phyloP scores from a whole-genome alignment of 2,797 vertebrate genomes.

The Natrix natrix region DNA sequence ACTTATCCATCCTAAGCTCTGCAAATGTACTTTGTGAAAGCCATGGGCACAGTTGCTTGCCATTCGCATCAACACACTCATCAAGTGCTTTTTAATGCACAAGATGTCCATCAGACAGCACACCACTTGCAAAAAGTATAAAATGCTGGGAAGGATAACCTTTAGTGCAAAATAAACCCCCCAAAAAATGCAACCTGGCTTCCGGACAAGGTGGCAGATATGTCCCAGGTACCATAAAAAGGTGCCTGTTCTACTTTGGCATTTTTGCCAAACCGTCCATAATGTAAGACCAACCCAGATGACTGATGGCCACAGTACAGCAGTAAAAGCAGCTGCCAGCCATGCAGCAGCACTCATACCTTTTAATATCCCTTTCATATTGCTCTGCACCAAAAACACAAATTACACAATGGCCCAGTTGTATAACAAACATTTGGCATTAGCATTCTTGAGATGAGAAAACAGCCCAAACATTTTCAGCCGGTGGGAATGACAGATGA shows the following conservation, averaged over 20 bases:
- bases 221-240: background rate
- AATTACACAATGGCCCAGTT: background rate
- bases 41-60: background rate
- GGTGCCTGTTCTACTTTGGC: conserved; percentile 11
- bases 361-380: background rate
- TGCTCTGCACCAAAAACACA: background rate
- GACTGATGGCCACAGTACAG: background rate
- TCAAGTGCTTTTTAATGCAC: conserved; percentile 57
- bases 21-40: conserved; percentile 61
- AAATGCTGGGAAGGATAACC: conserved; percentile 41
- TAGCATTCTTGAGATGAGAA: background rate
- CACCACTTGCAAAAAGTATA: conserved; percentile 48
- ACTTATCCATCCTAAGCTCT: conserved; percentile 65
- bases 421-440: background rate
- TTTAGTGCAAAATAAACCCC: conserved; percentile 24
- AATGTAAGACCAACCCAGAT: background rate
- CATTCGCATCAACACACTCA: conserved; percentile 35
- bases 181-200: conserved; percentile 33
- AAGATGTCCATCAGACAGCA: conserved; percentile 53
- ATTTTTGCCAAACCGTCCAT: background rate
- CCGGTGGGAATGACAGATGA: background rate
- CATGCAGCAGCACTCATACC: background rate
- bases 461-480: background rate
- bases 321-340: background rate
- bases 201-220: background rate